Conservation (phyloP, 2,888 invertebrate genomes). For the Pseudococcus viburni region DNA sequence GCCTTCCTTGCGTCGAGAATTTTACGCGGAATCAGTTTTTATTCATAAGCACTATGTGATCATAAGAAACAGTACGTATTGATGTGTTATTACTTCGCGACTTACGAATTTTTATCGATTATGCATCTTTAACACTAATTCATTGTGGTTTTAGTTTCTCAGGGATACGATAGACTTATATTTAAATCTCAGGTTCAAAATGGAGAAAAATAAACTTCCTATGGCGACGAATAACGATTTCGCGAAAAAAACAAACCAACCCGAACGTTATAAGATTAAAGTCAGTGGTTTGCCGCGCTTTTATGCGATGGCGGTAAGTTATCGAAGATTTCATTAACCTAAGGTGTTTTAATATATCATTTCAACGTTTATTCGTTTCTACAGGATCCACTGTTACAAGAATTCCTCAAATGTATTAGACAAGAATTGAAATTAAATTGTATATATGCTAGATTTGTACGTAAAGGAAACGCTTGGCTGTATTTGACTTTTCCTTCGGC, state of each 20-base stretch:
- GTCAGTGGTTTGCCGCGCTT: conserved; percentile 72
- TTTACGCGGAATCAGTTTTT: neutral
- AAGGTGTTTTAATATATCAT: neutral
- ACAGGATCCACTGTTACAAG: conserved; percentile 70
- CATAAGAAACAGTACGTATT: conserved; percentile 1
- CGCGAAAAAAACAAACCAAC: conserved; percentile 56
- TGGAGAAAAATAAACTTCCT: conserved; percentile 10
- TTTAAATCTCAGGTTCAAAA: conserved; percentile 7
- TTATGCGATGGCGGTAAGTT: conserved; percentile 71
- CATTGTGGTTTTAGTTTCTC: neutral
- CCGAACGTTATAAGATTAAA: conserved; percentile 70
- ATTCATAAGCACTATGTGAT: conserved; percentile 4
- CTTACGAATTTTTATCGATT: neutral
- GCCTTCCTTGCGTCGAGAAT: neutral
- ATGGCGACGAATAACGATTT: conserved; percentile 44
- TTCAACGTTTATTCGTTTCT: neutral
- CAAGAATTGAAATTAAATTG: conserved; percentile 72
- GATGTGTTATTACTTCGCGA: neutral
- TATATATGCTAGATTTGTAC: conserved; percentile 72
- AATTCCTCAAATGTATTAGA: conserved; percentile 72
- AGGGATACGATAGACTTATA: conserved; percentile 2
- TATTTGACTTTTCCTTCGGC: conserved; percentile 71
- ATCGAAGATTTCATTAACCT: neutral
- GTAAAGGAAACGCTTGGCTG: conserved; percentile 70
- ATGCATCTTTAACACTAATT: neutral